Conservation (phyloP, 2,888 invertebrate species). For the Cyclophora punctaria region DNA sequence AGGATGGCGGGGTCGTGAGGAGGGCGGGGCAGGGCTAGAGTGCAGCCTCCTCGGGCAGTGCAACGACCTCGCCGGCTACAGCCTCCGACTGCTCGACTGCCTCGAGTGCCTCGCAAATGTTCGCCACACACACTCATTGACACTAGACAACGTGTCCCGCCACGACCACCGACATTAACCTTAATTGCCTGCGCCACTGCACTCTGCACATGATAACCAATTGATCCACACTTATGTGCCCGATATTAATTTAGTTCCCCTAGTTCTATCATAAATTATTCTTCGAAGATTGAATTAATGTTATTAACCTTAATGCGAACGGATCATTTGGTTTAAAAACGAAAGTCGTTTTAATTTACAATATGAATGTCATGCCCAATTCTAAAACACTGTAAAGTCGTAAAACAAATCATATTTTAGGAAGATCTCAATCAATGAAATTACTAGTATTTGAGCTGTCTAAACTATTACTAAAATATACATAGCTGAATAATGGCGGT, state of each 20-base stretch:
- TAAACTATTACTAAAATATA: constrained; percentile 1
- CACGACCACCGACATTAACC: constrained; percentile 25
- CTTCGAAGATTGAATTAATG: constrained; percentile 3
- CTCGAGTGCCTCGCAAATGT: constrained; percentile 34
- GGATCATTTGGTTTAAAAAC: too few species aligned
- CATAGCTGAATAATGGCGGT: constrained; percentile 49
- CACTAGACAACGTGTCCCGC: constrained; percentile 20
- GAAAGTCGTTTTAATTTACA: too few species aligned
- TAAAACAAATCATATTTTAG: too few species aligned
- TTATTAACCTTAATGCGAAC: constrained; percentile 1
- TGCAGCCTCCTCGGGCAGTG: constrained; percentile 52
- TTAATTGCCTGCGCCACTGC: constrained; percentile 29
- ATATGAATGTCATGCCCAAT: too few species aligned
- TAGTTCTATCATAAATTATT: background rate
- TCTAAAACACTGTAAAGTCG: too few species aligned
- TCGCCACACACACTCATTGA: constrained; percentile 38
- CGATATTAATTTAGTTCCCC: constrained; percentile 8
- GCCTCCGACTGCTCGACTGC: constrained; percentile 40
- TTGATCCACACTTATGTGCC: constrained; percentile 14
- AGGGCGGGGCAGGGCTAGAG: constrained; percentile 43
- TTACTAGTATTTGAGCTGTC: too few species aligned
- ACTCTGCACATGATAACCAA: constrained; percentile 8
- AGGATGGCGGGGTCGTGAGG: constrained; percentile 34
- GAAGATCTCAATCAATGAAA: too few species aligned
- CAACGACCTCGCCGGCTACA: constrained; percentile 60